A percentile compares a stretch with the other conserved stretches of the same genome.
These are phyloP conservation scores for Spialia ferax DNA, from an alignment of 2,888 invertebrate genomes.

Conservation along the genomic window DNA sequence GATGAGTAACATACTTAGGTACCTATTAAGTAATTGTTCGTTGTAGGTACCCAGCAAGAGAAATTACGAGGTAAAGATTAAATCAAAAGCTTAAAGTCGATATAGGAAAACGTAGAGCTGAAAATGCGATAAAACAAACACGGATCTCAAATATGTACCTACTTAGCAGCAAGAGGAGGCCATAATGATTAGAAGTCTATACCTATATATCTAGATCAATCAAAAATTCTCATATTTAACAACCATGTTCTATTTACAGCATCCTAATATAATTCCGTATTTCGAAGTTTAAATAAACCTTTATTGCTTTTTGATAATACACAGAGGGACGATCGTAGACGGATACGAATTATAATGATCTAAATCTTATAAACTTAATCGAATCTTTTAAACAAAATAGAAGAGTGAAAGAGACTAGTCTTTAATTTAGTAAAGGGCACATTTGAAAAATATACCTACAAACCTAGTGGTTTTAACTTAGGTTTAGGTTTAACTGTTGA, in stretches of 20 bases:
- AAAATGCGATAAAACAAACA: background rate
- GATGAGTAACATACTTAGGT: too few species aligned
- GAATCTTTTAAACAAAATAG: too few species aligned
- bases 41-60: background rate
- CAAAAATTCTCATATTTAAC: background rate
- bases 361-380: too few species aligned
- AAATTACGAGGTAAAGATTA: background rate
- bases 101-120: background rate
- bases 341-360: background rate
- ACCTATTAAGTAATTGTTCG: too few species aligned
- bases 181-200: background rate
- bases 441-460: too few species aligned
- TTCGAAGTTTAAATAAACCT: background rate
- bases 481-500: too few species aligned
- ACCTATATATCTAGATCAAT: background rate
- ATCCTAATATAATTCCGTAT: background rate
- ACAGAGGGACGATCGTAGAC: background rate
- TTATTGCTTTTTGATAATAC: background rate
- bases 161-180: background rate
- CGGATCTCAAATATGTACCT: constrained; percentile 1
- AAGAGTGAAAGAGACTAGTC: too few species aligned
- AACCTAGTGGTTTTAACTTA: too few species aligned
- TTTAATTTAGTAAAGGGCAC: too few species aligned
- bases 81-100: background rate
- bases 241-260: background rate